phyloP scores from a whole-genome alignment of 2,888 invertebrate species.

The Idaea biselata region DNA sequence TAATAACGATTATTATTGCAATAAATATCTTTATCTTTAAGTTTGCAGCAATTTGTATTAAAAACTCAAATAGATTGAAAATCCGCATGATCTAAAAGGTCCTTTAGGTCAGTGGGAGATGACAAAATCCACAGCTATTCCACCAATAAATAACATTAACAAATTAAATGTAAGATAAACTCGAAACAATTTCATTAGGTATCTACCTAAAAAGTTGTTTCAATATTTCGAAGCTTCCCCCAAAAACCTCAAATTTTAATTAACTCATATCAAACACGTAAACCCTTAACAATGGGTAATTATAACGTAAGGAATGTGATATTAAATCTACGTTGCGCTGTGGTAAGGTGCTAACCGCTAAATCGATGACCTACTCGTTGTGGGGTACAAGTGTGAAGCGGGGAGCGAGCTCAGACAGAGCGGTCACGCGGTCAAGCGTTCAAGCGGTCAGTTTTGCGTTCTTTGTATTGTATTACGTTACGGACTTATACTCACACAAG shows the following conservation, averaged over 20 bases:
- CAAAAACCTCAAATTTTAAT: neutral
- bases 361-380: conserved; percentile 44
- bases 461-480: no score
- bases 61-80: no score
- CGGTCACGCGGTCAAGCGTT: no score
- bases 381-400: conserved; percentile 10
- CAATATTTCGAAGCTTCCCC: neutral
- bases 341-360: conserved; percentile 48
- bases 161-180: neutral
- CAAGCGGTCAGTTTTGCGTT: no score
- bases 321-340: conserved; percentile 34
- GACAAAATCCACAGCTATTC: no score
- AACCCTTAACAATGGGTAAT: neutral
- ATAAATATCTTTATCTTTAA: no score
- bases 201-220: neutral
- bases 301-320: conserved; percentile 3
- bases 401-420: neutral
- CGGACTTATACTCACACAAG: no score
- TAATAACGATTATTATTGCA: no score
- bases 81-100: no score
- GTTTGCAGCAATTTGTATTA: no score
- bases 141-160: no score
- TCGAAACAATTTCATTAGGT: neutral
- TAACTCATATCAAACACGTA: neutral
- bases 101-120: no score